Base-by-base conservation (phyloP, 2,113 vertebrate genomes). In the Heterotis niloticus region DNA sequence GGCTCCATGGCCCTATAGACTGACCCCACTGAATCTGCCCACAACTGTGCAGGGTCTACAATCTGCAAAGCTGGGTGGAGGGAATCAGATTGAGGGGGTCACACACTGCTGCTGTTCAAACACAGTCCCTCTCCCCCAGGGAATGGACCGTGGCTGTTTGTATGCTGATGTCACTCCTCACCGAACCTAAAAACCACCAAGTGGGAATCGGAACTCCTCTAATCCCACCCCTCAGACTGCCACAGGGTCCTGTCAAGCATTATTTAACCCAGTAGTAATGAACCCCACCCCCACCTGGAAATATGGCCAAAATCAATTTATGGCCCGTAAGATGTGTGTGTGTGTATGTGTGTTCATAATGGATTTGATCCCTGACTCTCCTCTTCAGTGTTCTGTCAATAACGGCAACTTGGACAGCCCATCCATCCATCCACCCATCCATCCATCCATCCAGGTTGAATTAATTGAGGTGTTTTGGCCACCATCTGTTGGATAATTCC, bases 401-500 rank as follows among this genome's bases (percentile, higher is more conserved):
- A 60, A 64, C 51, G 51, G 65, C 18, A 54, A 18, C 69, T 52
- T 52, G 57, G 69, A 34, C 28, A 73, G 78, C n/a, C n/a, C n/a
- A n/a, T n/a, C n/a, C n/a, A n/a, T n/a, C n/a, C n/a, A n/a, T n/a
- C n/a, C n/a, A n/a, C n/a, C n/a, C n/a, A n/a, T n/a, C n/a, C n/a
- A n/a, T 64, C 78, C 44, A 74, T 79, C 78, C 78, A 79, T 79
- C 78, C 78, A 79, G 78, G 70, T 64, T 73, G 69, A 65, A 79
- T 79, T 72, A 64, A 79, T 73, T 79, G 74, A 79, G 56, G 69
- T 68, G 24, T 29, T 69, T 60, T 67, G 34, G 29, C 68, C 56
- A 71, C 78, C 78, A 79, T 79, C 78, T 79, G 78, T 34, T 72
- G 68, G 67, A 72, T 79, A 79, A 79, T 79, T 79, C 59, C 78